Conservation (phyloP, 2,113 vertebrate genomes). For the Propithecus coquereli region DNA sequence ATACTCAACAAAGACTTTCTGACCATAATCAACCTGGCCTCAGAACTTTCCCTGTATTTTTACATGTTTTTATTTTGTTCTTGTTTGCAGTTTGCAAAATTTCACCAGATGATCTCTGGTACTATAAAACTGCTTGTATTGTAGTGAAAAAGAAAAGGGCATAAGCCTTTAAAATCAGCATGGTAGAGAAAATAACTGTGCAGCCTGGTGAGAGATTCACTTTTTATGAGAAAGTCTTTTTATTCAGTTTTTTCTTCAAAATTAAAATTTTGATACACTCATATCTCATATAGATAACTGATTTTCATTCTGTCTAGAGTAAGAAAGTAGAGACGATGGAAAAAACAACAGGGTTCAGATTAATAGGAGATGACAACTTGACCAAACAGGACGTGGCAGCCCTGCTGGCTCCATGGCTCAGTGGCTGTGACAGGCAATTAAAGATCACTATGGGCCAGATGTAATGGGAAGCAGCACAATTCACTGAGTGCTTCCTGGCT, state of each 20-base stretch:
- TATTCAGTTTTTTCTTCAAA: constrained; percentile 60
- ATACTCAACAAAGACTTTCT: background rate
- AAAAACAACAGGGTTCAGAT: constrained; percentile 77
- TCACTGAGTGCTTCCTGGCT: constrained; percentile 71
- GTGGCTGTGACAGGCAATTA: constrained; percentile 85
- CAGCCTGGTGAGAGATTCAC: constrained; percentile 19
- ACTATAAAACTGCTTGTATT: background rate
- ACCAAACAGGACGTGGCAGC: constrained; percentile 85
- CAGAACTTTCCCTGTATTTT: background rate
- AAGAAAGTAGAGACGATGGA: constrained; percentile 69
- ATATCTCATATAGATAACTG: constrained; percentile 72
- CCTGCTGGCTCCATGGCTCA: constrained; percentile 76
- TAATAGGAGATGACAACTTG: constrained; percentile 84
- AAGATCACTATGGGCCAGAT: constrained; percentile 79
- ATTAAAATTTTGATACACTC: constrained; percentile 77
- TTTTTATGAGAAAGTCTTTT: constrained; percentile 50
- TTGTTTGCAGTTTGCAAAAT: background rate
- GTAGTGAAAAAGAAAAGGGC: background rate
- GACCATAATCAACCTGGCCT: background rate
- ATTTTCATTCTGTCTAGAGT: constrained; percentile 75
- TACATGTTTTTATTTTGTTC: background rate
- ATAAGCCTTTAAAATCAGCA: constrained; percentile 1
- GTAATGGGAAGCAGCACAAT: constrained; percentile 76
- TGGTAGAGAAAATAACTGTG: background rate
- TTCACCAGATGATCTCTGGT: background rate